Conservation (phyloP, 2,113 vertebrate genomes). For the Empidonax traillii region DNA sequence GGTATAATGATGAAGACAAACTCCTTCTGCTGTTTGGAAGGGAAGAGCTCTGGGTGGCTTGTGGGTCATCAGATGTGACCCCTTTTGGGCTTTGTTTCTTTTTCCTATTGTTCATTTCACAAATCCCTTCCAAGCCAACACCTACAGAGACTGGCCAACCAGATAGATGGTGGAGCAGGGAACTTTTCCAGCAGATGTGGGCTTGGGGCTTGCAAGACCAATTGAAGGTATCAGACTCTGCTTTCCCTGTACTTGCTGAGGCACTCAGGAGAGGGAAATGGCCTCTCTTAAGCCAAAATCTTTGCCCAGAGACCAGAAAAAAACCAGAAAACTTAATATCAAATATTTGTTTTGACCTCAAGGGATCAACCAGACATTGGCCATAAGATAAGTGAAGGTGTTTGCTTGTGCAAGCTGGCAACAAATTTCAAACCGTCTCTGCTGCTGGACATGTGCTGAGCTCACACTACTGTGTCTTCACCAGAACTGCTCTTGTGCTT, state of each 20-base stretch:
- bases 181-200: neutral
- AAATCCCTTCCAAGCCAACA: neutral
- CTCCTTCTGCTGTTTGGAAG: neutral
- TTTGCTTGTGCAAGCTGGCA: neutral
- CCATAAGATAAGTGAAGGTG: neutral
- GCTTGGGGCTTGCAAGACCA: neutral
- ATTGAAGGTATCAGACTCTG: too few relatives aligned
- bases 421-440: neutral
- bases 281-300: neutral
- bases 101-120: neutral
- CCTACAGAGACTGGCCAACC: neutral
- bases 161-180: neutral
- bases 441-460: neutral
- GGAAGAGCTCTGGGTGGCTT: neutral
- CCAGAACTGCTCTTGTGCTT: fast-evolving
- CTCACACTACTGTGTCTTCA: neutral
- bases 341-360: neutral
- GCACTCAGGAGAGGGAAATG: neutral
- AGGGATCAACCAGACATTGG: neutral
- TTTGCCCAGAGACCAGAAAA: neutral
- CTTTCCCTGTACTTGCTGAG: neutral
- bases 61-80: neutral
- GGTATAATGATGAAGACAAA: neutral
- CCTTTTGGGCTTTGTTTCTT: neutral
- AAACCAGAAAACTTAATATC: neutral